Evolutionary conservation across 1,140 invertebrate species (phyloP).

Genomic region (Scaptomyza pallida): DNA sequence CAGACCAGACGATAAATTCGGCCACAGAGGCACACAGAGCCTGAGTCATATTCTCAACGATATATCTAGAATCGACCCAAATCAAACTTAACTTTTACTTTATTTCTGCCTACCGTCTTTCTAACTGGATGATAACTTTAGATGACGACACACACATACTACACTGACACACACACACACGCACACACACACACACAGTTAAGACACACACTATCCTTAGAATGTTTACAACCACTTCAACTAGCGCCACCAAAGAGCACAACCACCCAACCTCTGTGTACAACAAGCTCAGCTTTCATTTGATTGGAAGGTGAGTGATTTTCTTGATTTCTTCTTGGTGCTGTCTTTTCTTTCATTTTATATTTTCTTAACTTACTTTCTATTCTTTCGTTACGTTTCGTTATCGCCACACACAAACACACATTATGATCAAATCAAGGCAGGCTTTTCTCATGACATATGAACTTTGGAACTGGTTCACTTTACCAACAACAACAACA

Average conservation of each 20-base stretch:
- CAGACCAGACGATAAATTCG: neutral
- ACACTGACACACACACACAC: conserved; percentile 20
- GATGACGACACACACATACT: too few relatives aligned
- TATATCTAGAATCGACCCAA: neutral
- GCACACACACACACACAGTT: conserved; percentile 1
- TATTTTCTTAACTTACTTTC: neutral
- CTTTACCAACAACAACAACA: conserved; percentile 1
- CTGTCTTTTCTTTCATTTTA: conserved; percentile 10
- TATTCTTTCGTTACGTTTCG: neutral
- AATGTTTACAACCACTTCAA: conserved; percentile 7
- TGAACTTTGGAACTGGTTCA: conserved; percentile 5
- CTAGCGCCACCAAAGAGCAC: conserved; percentile 24
- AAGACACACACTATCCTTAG: conserved; percentile 12
- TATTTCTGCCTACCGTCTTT: conserved; percentile 1
- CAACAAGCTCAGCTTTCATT: conserved; percentile 30
- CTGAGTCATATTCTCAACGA: conserved; percentile 7
- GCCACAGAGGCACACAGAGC: conserved; percentile 7
- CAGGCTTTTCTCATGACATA: conserved; percentile 25
- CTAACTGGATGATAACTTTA: conserved; percentile 2
- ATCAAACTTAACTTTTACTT: neutral
- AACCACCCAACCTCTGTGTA: conserved; percentile 14
- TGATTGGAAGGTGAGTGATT: conserved; percentile 29
- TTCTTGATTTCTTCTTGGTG: conserved; percentile 27
- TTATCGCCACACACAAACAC: conserved; percentile 4
- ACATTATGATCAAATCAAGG: conserved; percentile 7